Conservation (phyloP, 2,888 invertebrate genomes). For the Phengaris alcon region DNA sequence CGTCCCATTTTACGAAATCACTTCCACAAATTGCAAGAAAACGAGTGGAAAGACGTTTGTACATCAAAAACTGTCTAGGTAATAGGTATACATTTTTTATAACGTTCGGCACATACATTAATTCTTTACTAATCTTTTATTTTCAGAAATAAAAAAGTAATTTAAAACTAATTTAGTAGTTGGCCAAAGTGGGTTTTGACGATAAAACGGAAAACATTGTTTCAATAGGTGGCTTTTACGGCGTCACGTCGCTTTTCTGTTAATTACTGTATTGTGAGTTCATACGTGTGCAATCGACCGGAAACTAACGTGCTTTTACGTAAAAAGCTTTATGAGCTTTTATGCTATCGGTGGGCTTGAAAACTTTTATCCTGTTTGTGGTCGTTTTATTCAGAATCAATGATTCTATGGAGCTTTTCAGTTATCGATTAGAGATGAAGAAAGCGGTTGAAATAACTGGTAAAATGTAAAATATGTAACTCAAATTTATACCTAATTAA, state of each 20-base stretch:
- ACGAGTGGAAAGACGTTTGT: no score
- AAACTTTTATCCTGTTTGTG: conserved; percentile 5
- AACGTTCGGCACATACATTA: no score
- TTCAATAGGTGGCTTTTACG: conserved; percentile 31
- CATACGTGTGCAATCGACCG: conserved; percentile 30
- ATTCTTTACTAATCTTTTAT: neutral
- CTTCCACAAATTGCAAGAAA: no score
- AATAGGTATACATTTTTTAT: no score
- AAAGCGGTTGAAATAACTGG: neutral
- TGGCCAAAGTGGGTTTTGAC: conserved; percentile 22
- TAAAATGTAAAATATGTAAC: no score
- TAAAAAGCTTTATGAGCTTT: conserved; percentile 26
- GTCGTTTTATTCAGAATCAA: neutral
- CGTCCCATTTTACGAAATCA: no score
- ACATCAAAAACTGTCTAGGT: neutral
- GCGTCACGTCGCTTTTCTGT: conserved; percentile 28
- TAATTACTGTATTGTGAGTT: conserved; percentile 31
- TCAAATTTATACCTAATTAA: no score
- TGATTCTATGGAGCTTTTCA: neutral
- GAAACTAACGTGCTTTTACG: conserved; percentile 27
- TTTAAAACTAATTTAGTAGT: neutral
- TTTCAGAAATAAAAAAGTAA: neutral
- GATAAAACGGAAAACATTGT: conserved; percentile 28
- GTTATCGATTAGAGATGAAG: neutral
- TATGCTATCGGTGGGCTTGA: neutral